Conservation (phyloP, 2,113 vertebrate genomes). For the Butorides virescens region DNA sequence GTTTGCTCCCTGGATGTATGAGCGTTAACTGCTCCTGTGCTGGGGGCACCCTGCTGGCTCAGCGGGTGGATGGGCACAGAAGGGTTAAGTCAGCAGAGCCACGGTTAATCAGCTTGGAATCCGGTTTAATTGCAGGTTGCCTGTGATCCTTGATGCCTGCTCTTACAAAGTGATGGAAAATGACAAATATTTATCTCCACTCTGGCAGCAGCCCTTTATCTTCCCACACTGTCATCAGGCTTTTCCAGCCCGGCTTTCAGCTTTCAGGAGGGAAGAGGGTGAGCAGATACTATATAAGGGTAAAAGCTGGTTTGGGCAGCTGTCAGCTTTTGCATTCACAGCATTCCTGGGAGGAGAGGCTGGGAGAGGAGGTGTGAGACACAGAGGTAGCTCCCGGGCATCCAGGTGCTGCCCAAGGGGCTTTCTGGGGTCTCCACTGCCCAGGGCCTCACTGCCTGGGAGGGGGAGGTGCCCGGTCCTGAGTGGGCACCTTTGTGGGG, state of each 20-base stretch:
- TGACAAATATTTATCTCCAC: slow-evolving; percentile 31
- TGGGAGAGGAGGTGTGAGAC: background rate
- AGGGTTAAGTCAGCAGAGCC: background rate
- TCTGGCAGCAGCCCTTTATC: background rate
- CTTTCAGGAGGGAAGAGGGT: background rate
- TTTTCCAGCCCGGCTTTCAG: background rate
- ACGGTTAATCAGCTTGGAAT: slow-evolving; percentile 7
- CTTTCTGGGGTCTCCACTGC: background rate
- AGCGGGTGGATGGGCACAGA: fast-evolving
- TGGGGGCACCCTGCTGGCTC: background rate
- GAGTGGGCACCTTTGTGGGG: fast-evolving
- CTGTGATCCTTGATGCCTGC: background rate
- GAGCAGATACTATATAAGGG: slow-evolving; percentile 24
- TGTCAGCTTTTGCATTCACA: background rate
- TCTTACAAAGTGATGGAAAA: slow-evolving; percentile 34
- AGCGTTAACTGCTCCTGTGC: background rate
- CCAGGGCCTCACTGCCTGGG: background rate
- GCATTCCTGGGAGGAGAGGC: slow-evolving; percentile 34
- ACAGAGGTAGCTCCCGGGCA: background rate
- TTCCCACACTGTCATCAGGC: slow-evolving; percentile 6
- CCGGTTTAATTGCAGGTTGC: background rate
- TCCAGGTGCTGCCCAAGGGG: background rate
- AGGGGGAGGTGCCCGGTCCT: background rate
- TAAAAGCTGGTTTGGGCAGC: slow-evolving; percentile 39
- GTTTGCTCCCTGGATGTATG: background rate